A percentile compares a stretch with the other conserved stretches of the same genome.
These are phyloP conservation scores for Gryon sp. DNA, from an alignment of 1,140 invertebrate species.

Conservation along the genomic window DNA sequence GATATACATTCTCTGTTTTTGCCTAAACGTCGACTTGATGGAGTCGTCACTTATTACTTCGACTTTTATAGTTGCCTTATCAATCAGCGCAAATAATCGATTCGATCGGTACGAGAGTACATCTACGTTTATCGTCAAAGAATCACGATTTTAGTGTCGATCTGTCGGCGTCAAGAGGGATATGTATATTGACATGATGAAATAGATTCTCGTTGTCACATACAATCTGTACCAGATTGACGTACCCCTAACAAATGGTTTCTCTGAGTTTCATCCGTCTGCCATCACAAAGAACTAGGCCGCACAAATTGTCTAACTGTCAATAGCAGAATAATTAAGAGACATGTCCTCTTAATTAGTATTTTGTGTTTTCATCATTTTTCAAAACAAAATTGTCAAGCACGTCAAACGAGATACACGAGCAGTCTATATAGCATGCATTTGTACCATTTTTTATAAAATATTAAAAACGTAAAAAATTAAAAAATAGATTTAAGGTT, in stretches of 20 bases:
- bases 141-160: conserved; percentile 25
- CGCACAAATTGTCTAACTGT: conserved; percentile 56
- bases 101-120: background rate
- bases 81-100: conserved; percentile 34
- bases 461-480: no score
- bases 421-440: no score
- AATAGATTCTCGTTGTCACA: conserved; percentile 59
- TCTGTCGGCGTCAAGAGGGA: conserved; percentile 23
- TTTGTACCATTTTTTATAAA: no score
- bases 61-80: conserved; percentile 32
- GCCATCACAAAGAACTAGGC: conserved; percentile 10
- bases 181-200: conserved; percentile 52
- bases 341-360: conserved; percentile 62
- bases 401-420: no score
- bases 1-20: conserved; percentile 1
- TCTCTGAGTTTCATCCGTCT: conserved; percentile 12
- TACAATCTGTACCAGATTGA: conserved; percentile 60
- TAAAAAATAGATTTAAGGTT: no score
- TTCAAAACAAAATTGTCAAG: no score
- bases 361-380: conserved; percentile 6
- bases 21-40: conserved; percentile 6
- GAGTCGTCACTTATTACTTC: conserved; percentile 23
- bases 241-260: conserved; percentile 34
- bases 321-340: conserved; percentile 69
- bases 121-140: conserved; percentile 14